Conservation (phyloP, 2,113 vertebrate genomes). For the Aphyosemion australe region DNA sequence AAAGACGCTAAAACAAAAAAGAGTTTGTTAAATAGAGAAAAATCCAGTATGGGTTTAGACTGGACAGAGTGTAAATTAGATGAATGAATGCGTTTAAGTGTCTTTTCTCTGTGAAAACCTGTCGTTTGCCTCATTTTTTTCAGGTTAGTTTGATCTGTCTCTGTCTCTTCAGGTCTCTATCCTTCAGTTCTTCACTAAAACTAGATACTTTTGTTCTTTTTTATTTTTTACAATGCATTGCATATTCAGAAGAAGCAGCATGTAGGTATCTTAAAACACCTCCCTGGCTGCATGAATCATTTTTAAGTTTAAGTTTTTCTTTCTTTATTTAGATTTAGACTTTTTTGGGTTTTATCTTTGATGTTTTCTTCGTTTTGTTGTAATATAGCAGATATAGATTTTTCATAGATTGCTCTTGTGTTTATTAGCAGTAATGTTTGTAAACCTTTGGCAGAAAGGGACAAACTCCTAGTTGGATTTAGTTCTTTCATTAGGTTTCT, state of each 20-base stretch:
- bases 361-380: constrained; percentile 30
- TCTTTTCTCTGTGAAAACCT: constrained; percentile 29
- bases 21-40: background rate
- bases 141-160: constrained; percentile 59
- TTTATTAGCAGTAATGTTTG: constrained; percentile 26
- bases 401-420: constrained; percentile 27
- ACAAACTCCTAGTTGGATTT: constrained; percentile 1
- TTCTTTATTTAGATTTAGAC: constrained; percentile 3
- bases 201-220: constrained; percentile 73
- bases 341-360: constrained; percentile 25
- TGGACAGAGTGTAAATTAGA: background rate
- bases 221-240: constrained; percentile 70
- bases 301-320: constrained; percentile 26
- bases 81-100: constrained; percentile 8
- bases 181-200: constrained; percentile 74
- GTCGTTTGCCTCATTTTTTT: constrained; percentile 58
- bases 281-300: constrained; percentile 76
- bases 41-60: background rate
- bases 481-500: constrained; percentile 28
- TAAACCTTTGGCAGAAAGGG: constrained; percentile 9
- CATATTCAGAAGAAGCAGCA: constrained; percentile 74
- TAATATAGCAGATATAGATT: constrained; percentile 11
- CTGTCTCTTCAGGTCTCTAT: constrained; percentile 68
- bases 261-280: constrained; percentile 72
- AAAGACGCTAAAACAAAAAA: background rate